These are phyloP conservation scores for Tenodera sinensis DNA, from an alignment of 2,888 invertebrate genomes.

Conservation along the genomic window DNA sequence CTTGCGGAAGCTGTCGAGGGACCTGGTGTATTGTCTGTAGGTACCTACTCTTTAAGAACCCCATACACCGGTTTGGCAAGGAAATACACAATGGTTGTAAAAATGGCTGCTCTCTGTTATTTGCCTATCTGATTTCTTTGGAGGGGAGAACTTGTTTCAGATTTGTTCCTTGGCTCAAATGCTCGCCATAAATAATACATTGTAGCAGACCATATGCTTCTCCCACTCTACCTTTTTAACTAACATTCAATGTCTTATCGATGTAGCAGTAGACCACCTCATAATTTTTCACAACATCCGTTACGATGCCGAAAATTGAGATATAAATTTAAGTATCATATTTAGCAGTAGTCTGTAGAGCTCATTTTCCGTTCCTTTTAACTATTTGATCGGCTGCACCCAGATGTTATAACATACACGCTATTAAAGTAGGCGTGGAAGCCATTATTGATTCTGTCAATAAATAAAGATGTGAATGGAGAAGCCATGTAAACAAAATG, in stretches of 20 bases:
- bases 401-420: not conserved
- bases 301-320: not conserved
- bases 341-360: not conserved
- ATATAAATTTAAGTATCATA: not conserved
- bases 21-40: not conserved
- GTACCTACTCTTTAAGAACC: not conserved
- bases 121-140: not conserved
- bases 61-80: not conserved
- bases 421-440: not conserved
- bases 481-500: not conserved
- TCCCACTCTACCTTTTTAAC: too few relatives aligned
- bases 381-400: not conserved
- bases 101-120: not conserved
- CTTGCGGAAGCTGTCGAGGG: not conserved
- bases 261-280: not conserved
- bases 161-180: not conserved
- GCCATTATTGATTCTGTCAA: not conserved
- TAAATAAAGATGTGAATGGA: not conserved
- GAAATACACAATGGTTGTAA: not conserved
- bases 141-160: not conserved
- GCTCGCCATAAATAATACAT: not conserved
- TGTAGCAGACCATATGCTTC: not conserved
- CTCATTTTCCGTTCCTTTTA: not conserved
- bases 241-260: too few relatives aligned
- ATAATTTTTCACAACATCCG: not conserved